Conservation (phyloP, 2,888 invertebrate genomes). For the Laspeyria flexula region DNA sequence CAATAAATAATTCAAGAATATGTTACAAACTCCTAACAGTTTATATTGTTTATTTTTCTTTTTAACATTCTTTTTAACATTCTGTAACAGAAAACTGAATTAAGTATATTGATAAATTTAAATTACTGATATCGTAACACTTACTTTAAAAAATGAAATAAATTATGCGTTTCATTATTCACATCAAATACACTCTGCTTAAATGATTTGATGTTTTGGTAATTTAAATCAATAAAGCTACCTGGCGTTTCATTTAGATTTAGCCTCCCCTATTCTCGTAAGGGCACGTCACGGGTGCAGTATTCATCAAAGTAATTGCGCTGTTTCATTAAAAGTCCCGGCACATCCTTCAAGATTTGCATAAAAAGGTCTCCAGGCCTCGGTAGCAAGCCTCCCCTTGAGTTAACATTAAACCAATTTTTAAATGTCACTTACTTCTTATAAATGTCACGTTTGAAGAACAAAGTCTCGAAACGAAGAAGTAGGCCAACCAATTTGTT, state of each 20-base stretch:
- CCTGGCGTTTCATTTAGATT: constrained; percentile 58
- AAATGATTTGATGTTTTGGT: constrained; percentile 30
- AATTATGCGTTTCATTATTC: no score
- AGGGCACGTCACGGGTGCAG: constrained; percentile 65
- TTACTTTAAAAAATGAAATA: no score
- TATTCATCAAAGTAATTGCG: constrained; percentile 80
- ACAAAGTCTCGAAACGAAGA: constrained; percentile 42
- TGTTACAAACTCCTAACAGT: no score
- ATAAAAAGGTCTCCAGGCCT: constrained; percentile 76
- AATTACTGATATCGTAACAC: no score
- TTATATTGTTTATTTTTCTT: no score
- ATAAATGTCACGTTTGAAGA: constrained; percentile 56
- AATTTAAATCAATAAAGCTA: constrained; percentile 64
- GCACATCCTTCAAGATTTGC: constrained; percentile 82
- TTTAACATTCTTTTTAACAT: no score
- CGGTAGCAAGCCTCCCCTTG: constrained; percentile 46
- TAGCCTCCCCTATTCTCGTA: constrained; percentile 38
- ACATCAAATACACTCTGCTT: constrained; percentile 5
- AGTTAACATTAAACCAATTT: constrained; percentile 69
- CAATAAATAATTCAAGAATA: no score
- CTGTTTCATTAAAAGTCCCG: constrained; percentile 79
- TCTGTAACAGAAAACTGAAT: no score
- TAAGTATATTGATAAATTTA: no score
- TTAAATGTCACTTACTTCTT: constrained; percentile 63
- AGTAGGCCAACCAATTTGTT: constrained; percentile 23